These are phyloP conservation scores for Leptestheria dahalacensis DNA, from an alignment of 1,140 invertebrate species.

Conservation along the genomic window DNA sequence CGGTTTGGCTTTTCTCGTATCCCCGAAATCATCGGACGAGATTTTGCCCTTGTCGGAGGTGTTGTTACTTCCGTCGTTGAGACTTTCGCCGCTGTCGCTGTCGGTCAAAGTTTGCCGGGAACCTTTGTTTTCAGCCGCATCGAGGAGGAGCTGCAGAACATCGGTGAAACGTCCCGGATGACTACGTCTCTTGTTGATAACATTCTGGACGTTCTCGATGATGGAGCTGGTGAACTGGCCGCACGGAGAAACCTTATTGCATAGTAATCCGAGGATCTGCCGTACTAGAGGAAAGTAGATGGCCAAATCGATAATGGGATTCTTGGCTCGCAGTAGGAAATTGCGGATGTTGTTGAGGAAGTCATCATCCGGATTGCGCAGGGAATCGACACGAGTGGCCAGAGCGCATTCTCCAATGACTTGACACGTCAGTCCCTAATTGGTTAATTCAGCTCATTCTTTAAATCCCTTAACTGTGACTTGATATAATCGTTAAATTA, in stretches of 20 bases:
- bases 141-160: slow-evolving; percentile 18
- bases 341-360: slow-evolving; percentile 23
- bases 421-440: slow-evolving; percentile 34
- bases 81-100: background rate
- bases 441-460: slow-evolving; percentile 22
- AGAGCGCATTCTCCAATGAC: slow-evolving; percentile 35
- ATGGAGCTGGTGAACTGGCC: slow-evolving; percentile 27
- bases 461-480: too few species aligned
- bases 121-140: slow-evolving; percentile 13
- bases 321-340: slow-evolving; percentile 26
- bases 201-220: slow-evolving; percentile 23
- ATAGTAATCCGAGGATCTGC: slow-evolving; percentile 22
- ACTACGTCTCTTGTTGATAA: slow-evolving; percentile 21
- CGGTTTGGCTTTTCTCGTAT: background rate
- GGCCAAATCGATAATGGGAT: slow-evolving; percentile 23
- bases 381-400: slow-evolving; percentile 30
- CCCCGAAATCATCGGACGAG: background rate
- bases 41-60: background rate
- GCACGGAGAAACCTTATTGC: slow-evolving; percentile 22
- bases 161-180: slow-evolving; percentile 2
- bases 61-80: background rate
- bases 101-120: background rate
- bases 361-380: slow-evolving; percentile 29
- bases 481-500: background rate
- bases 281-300: slow-evolving; percentile 26